Base-by-base conservation (phyloP, 2,113 vertebrate genomes). In the Notiomystis cincta region DNA sequence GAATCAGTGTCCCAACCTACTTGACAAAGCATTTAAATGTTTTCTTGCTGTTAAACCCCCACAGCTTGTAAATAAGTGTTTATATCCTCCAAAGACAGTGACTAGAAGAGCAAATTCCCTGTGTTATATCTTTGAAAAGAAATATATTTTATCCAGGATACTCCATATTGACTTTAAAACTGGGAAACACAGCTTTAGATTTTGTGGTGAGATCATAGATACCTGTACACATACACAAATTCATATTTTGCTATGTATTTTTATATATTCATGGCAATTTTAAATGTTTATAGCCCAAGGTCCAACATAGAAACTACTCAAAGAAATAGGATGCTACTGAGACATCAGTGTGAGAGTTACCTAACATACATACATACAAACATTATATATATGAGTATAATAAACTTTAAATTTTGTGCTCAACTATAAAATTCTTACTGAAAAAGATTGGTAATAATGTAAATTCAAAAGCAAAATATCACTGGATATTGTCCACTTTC, bases 361-460 rank as follows among this genome's bases (percentile, higher is more conserved):
- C 33, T 35, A 53, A 66, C 1, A 30, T 6, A 47, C 10, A 70
- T 1, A 18, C 2, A 24, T 13, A 38, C 1, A 42, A n/a, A n/a
- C n/a, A n/a, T n/a, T 20, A 30, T 3, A 10, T 1, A 28, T 6
- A 23, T 1, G 5, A 42, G 10, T 44, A 24, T 17, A 58, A 56
- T 31, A 73, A 58, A 5, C 14, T 44, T 73, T 64, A 13, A 56
- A 67, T 75, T 89, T 62, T 51, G 12, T 2, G 22, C 3, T 28
- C 53, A 77, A 70, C 3, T 27, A 6, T 15, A 60, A 89, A 61
- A 33, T 18, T 56, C 77, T 72, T 89, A 31, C 7, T 50, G 19
- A 53, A 69, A 15, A 33, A 64, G 2, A 70, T 0, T 62, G 27
- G 2, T 12, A 37, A 66, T 38, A 78, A 54, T 12, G 50, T 54